phyloP scores from a whole-genome alignment of 2,888 invertebrate species.

The Drosophila histrio region DNA sequence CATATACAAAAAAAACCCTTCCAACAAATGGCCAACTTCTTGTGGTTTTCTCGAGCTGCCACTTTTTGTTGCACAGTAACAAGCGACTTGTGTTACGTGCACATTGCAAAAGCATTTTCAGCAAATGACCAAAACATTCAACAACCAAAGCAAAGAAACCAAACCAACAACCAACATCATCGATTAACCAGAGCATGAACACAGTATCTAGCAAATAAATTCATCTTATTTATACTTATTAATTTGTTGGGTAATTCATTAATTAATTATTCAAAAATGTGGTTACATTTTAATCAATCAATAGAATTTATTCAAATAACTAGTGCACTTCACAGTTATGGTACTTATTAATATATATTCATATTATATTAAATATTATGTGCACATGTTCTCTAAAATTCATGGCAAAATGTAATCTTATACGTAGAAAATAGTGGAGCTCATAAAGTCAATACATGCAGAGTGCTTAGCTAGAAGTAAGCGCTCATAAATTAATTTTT shows the following conservation, averaged over 20 bases:
- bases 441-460: too few species aligned
- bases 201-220: background rate
- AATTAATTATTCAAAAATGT: background rate
- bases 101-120: slow-evolving; percentile 39
- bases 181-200: slow-evolving; percentile 16
- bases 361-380: too few species aligned
- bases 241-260: background rate
- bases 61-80: slow-evolving; percentile 37
- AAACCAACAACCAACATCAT: slow-evolving; percentile 3
- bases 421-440: too few species aligned
- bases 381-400: too few species aligned
- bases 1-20: slow-evolving; percentile 51
- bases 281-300: background rate
- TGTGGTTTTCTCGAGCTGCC: slow-evolving; percentile 38
- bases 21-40: slow-evolving; percentile 70
- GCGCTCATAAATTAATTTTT: too few species aligned
- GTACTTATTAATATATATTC: too few species aligned
- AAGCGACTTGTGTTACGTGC: slow-evolving; percentile 66
- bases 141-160: slow-evolving; percentile 15
- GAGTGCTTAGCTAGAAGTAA: too few species aligned
- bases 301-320: background rate
- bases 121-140: slow-evolving; percentile 22
- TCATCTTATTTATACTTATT: background rate
- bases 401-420: too few species aligned
- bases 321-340: too few species aligned